phyloP scores from a whole-genome alignment of 2,888 invertebrate genomes.

The Acronicta leporina region DNA sequence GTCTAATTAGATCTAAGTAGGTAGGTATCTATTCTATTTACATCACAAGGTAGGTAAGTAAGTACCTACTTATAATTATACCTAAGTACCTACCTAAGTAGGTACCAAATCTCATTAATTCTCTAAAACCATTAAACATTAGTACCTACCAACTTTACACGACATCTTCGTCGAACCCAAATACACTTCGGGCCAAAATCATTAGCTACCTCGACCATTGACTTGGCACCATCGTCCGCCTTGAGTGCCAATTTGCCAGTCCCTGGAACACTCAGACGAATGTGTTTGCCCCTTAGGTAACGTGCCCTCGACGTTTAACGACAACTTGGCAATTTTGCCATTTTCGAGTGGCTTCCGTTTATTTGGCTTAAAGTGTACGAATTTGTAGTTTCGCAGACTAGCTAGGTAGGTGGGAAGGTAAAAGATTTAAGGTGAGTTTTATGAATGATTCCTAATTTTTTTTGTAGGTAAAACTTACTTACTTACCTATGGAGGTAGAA shows the following conservation, averaged over 20 bases:
- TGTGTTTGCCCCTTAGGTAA: conserved; percentile 76
- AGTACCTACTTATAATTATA: background rate
- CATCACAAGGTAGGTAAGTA: no score
- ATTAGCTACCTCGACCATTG: conserved; percentile 61
- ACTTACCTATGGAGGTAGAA: no score
- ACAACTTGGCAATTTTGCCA: conserved; percentile 77
- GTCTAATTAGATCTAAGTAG: no score
- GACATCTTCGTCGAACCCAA: conserved; percentile 20
- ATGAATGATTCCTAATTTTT: no score
- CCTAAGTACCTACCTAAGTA: no score
- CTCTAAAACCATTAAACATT: no score
- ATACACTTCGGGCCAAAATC: conserved; percentile 62
- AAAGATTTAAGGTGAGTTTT: no score
- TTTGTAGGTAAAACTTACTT: no score
- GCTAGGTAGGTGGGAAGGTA: no score
- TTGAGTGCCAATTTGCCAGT: conserved; percentile 82
- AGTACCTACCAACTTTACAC: no score
- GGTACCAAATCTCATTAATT: no score
- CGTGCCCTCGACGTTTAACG: conserved; percentile 54
- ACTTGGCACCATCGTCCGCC: conserved; percentile 59
- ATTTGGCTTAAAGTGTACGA: conserved; percentile 51
- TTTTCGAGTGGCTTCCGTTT: conserved; percentile 66
- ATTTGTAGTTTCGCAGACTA: conserved; percentile 19
- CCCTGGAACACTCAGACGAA: conserved; percentile 76
- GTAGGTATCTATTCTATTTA: no score